Base-by-base conservation (phyloP, 2,888 invertebrate species). In the Cepaea hortensis region DNA sequence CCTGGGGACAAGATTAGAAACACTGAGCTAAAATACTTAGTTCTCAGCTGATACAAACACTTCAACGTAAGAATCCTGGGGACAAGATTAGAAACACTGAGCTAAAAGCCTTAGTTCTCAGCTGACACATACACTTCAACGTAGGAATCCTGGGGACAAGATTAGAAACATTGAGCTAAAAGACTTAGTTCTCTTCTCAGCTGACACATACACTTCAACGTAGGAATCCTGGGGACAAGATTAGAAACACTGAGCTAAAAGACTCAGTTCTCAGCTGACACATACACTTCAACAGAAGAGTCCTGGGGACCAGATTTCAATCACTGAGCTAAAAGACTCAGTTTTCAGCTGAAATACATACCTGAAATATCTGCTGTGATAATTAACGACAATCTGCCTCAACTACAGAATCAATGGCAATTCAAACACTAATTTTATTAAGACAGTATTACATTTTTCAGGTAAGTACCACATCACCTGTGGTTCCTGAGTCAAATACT, bases 41-140 rank as follows among this genome's bases (percentile, higher is more conserved):
- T 97, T 96, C 89, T 97, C 96, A 0, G 98, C 97, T 0, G 97
- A 97, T 3, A 98, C 97, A 94, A 97, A 98, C 23, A 98, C 97
- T 93, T 98, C 97, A 93, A 97, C 85, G 88, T 88, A 92, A n/a
- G 91, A 91, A 62, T 88, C 7, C 79, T 50, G 55, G 4, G 50
- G 3, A 76, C 23, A 73, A 73, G 35, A 46, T 75, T 5, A 76
- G 13, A 76, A 3, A 50, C 20, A 35, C 35, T 35, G 35, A 35
- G 35, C 35, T 35, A 35, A 35, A 35, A 35, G 35, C 0, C 35
- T 35, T 35, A 72, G n/a, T 97, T 96, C 89, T 97, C 96, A 0
- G 98, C 97, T 0, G 97, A 97, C 3, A 98, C 97, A 94, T 97
- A 98, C 23, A 98, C 97, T 93, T 98, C 97, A 93, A 97, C 85